Percentiles rank a stretch among this genome's conserved stretches.
These are phyloP conservation scores for Leucosticte australis DNA, from an alignment of 2,113 vertebrate genomes.

Conservation along the genomic window DNA sequence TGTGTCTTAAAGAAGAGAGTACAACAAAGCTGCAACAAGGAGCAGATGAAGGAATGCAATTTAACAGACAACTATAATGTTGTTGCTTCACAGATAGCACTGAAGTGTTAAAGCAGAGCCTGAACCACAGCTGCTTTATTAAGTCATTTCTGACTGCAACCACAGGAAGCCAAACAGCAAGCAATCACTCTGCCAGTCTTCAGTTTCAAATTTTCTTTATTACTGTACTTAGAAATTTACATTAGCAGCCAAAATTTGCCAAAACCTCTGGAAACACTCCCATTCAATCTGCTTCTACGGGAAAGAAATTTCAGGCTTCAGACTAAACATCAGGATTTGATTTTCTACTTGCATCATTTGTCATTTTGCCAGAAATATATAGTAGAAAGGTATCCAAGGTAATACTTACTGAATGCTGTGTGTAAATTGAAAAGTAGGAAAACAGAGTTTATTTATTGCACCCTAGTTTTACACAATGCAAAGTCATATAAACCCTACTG, in stretches of 20 bases:
- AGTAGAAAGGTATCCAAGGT: not conserved
- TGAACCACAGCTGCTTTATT: not conserved
- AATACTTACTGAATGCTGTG: not conserved
- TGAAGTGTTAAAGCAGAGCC: not conserved
- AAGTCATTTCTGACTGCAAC: conserved; percentile 9
- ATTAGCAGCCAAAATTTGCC: conserved; percentile 22
- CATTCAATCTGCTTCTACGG: not conserved
- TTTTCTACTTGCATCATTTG: conserved; percentile 12
- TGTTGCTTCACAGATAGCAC: not conserved
- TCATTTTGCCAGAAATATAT: not conserved
- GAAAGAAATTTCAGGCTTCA: conserved; percentile 11
- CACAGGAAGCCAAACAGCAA: conserved; percentile 11
- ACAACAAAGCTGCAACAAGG: not conserved
- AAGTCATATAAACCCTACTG: not conserved
- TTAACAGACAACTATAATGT: not conserved
- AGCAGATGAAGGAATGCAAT: not conserved
- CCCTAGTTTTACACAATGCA: not conserved
- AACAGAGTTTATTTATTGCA: not conserved
- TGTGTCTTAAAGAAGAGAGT: not conserved
- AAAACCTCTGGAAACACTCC: conserved; percentile 11
- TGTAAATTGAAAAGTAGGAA: not conserved
- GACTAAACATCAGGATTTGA: conserved; percentile 1
- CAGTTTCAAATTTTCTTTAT: conserved; percentile 38
- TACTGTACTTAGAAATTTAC: conserved; percentile 24
- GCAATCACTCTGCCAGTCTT: not conserved